Conservation (phyloP, 2,113 vertebrate genomes). For the Labeo rohita region DNA sequence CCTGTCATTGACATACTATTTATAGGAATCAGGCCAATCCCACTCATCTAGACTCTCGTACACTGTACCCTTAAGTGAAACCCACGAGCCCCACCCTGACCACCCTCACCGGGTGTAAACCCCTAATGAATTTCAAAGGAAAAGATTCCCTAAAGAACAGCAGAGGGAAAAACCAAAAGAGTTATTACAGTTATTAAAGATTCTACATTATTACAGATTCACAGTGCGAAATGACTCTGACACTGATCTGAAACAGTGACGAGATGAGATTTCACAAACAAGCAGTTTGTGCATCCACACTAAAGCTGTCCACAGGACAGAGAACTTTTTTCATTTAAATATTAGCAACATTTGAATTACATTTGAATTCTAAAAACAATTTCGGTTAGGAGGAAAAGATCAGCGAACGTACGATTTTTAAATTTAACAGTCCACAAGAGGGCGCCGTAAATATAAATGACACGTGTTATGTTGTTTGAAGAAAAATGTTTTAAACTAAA, state of each 20-base stretch:
- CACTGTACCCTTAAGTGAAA: neutral
- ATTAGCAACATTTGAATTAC: neutral
- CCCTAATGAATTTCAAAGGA: neutral
- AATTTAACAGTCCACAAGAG: neutral
- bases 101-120: slow-evolving; percentile 12
- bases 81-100: slow-evolving; percentile 48
- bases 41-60: slow-evolving; percentile 24
- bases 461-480: neutral
- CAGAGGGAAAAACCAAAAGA: neutral
- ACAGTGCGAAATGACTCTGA: neutral
- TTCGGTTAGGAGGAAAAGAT: neutral
- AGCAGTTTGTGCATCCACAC: neutral
- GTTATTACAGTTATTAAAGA: no score
- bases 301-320: neutral
- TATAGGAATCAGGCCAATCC: slow-evolving; percentile 42
- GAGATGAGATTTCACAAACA: neutral
- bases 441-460: neutral
- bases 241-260: neutral
- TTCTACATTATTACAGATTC: neutral
- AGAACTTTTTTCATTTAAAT: neutral
- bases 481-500: neutral
- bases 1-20: slow-evolving; percentile 55
- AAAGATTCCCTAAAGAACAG: neutral
- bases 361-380: neutral
- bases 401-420: neutral